phyloP scores from a whole-genome alignment of 37 sponge, comb jelly and placozoan species.

The Geodia barretti region DNA sequence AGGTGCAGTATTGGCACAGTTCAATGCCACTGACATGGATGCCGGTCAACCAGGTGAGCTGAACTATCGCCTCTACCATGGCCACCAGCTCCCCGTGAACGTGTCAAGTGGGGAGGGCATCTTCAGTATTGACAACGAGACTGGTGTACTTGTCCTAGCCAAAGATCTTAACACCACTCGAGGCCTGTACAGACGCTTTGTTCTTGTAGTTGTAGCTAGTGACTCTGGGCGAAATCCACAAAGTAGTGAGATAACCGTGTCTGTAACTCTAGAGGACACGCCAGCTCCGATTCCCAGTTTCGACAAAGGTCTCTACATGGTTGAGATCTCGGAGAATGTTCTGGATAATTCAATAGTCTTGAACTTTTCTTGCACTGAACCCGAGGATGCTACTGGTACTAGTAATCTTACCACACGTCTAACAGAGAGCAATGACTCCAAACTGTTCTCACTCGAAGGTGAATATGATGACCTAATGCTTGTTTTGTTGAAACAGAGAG shows the following conservation, averaged over 20 bases:
- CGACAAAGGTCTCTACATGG: not conserved
- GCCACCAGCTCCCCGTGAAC: conserved; percentile 2
- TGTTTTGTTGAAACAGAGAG: conserved; percentile 1
- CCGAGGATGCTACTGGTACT: not conserved
- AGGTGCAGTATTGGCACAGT: not conserved
- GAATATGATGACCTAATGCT: conserved; percentile 2
- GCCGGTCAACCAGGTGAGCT: conserved; percentile 11
- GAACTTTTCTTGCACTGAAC: conserved; percentile 30
- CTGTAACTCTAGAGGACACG: not conserved
- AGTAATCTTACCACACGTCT: not conserved
- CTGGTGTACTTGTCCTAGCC: conserved; percentile 10
- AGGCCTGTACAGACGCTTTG: not conserved
- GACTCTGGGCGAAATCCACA: conserved; percentile 22
- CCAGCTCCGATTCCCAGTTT: conserved; percentile 28
- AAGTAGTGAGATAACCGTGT: not conserved
- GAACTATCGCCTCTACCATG: conserved; percentile 6
- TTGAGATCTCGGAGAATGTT: conserved; percentile 23
- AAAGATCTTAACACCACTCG: not conserved
- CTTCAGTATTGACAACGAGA: conserved; percentile 15
- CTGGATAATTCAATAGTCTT: conserved; percentile 4
- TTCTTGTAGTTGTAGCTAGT: conserved; percentile 33
- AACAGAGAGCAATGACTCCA: not conserved
- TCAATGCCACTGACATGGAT: conserved; percentile 54
- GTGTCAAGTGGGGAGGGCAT: conserved; percentile 11
- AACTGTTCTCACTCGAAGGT: not conserved